Percentiles rank a stretch among this genome's conserved stretches.
Evolutionary conservation across 2,797 vertebrate species (phyloP).

Genomic region (Cynopterus sphinx): DNA sequence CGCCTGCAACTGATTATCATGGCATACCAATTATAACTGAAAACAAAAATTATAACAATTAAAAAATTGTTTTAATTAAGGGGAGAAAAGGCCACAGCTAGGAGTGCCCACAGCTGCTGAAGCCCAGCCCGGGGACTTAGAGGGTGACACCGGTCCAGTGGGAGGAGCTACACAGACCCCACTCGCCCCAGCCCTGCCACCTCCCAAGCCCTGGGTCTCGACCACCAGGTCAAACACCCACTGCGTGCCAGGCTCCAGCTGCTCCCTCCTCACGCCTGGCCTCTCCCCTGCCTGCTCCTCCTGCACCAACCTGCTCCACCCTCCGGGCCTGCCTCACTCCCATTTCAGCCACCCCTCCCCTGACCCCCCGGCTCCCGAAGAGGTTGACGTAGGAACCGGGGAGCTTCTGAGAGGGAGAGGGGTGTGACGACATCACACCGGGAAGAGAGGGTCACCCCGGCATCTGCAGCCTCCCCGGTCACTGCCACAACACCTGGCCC

Average conservation of each 20-base stretch:
- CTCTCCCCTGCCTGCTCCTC: not conserved
- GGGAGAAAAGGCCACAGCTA: not conserved
- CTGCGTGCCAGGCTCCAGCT: not conserved
- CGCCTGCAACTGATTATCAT: not conserved
- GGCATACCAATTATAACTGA: not conserved
- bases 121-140: not conserved
- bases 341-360: not conserved
- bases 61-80: not conserved
- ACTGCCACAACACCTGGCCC: not conserved
- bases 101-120: not conserved
- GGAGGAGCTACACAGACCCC: not conserved
- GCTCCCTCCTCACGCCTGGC: not conserved
- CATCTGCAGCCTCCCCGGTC: not conserved
- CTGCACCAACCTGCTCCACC: not conserved
- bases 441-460: accelerated
- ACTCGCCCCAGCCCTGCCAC: not conserved
- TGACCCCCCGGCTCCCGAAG: not conserved
- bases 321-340: not conserved
- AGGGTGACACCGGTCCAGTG: no score
- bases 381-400: not conserved
- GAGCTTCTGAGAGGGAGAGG: accelerated
- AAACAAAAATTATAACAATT: not conserved
- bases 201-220: accelerated
- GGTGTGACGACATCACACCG: accelerated
- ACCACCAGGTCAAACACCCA: not conserved